Evolutionary conservation across 2,888 invertebrate genomes (phyloP).

Genomic region (Dryocosmus kuriphilus): DNA sequence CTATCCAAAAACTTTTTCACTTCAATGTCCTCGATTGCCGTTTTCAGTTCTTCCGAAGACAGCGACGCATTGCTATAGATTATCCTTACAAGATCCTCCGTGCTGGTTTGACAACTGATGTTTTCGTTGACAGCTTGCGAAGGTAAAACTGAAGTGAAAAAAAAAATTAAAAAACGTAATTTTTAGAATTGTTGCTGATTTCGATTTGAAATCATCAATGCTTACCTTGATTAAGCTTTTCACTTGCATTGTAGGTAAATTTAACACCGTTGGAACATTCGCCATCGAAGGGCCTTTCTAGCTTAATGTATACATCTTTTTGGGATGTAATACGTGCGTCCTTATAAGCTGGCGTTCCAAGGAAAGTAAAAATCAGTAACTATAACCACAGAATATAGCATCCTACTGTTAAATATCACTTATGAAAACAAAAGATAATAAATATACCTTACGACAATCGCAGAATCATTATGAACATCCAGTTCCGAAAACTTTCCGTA

Average conservation of each 20-base stretch:
- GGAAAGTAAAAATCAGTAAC: slow-evolving; percentile 27
- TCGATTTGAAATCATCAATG: no score
- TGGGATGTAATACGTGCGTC: no score
- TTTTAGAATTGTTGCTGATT: no score
- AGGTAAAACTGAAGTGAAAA: no score
- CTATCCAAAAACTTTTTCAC: neutral
- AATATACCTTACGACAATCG: slow-evolving; percentile 88
- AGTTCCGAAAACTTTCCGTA: no score
- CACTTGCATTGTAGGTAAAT: no score
- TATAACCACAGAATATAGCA: slow-evolving; percentile 35
- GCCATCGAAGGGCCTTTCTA: slow-evolving; percentile 90
- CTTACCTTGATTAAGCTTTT: no score
- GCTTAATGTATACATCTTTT: slow-evolving; percentile 86
- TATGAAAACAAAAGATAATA: neutral
- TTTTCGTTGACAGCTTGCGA: neutral
- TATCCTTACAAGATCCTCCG: neutral
- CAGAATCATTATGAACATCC: no score
- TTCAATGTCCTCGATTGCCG: neutral
- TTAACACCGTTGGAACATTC: no score
- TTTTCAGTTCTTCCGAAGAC: neutral
- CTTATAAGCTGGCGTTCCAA: no score
- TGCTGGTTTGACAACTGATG: neutral
- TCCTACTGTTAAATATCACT: slow-evolving; percentile 13
- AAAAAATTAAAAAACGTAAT: no score
- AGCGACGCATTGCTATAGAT: neutral